Evolutionary conservation across 2,888 invertebrate species (phyloP).

Genomic region (Lochmaea crataegi): DNA sequence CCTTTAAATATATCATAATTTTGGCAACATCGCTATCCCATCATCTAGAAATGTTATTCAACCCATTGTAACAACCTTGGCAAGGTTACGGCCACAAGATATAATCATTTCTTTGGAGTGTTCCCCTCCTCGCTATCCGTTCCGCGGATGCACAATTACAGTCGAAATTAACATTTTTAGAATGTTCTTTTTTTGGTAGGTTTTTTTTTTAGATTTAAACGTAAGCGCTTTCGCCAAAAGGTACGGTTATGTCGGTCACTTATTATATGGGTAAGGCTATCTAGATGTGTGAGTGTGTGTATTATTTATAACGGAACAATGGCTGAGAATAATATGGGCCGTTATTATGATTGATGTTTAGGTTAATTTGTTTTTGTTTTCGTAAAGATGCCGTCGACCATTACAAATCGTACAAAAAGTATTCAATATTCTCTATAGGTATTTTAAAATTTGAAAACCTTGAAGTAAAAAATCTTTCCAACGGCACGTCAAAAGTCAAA

Average conservation of each 20-base stretch:
- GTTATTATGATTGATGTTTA: background rate
- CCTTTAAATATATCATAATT: slow-evolving; percentile 9
- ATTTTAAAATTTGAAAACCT: too few species aligned
- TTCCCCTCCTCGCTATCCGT: slow-evolving; percentile 30
- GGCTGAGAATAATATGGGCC: background rate
- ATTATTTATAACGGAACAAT: slow-evolving; percentile 1
- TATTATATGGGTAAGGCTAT: slow-evolving; percentile 2
- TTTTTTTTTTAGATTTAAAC: slow-evolving; percentile 15
- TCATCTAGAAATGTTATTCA: slow-evolving; percentile 55
- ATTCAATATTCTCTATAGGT: too few species aligned
- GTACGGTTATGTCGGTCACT: slow-evolving; percentile 47
- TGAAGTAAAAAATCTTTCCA: too few species aligned
- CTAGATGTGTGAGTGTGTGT: slow-evolving; percentile 6
- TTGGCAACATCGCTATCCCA: slow-evolving; percentile 42
- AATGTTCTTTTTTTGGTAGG: slow-evolving; percentile 42
- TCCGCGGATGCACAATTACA: slow-evolving; percentile 46
- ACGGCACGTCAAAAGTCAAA: too few species aligned
- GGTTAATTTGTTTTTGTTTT: background rate
- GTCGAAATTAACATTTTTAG: slow-evolving; percentile 44
- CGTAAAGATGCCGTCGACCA: too few species aligned
- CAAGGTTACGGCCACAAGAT: slow-evolving; percentile 58
- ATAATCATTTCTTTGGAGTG: slow-evolving; percentile 29
- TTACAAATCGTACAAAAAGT: too few species aligned
- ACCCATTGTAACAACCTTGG: slow-evolving; percentile 61
- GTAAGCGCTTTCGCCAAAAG: slow-evolving; percentile 49